Percentiles rank a stretch among this genome's conserved stretches.
These are phyloP conservation scores for Cotesia glomerata DNA, from an alignment of 1,140 invertebrate genomes.

Conservation along the genomic window DNA sequence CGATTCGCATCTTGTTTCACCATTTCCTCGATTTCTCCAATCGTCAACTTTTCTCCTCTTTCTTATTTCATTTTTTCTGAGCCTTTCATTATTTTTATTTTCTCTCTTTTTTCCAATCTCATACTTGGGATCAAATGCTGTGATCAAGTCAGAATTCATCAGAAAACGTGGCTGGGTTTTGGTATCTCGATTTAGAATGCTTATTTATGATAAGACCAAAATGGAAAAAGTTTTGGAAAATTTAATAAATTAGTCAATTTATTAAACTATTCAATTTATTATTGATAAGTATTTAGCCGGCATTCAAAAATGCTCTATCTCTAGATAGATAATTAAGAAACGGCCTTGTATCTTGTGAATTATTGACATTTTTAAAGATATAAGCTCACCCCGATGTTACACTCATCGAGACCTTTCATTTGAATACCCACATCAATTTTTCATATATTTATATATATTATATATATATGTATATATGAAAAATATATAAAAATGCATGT, in stretches of 20 bases:
- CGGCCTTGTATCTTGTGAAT: too few species aligned
- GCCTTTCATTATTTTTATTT: background rate
- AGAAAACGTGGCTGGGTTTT: constrained; percentile 15
- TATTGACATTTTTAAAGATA: too few species aligned
- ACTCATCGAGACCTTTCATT: too few species aligned
- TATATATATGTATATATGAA: too few species aligned
- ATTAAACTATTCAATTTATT: too few species aligned
- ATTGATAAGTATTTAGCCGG: too few species aligned
- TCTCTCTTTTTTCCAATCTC: background rate
- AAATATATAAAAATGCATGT: too few species aligned
- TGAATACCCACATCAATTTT: too few species aligned
- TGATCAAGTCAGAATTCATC: constrained; percentile 13
- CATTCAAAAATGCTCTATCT: too few species aligned
- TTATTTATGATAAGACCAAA: background rate
- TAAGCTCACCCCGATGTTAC: too few species aligned
- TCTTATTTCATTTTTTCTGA: background rate
- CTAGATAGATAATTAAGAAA: too few species aligned
- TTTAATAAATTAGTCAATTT: background rate
- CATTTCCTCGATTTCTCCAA: constrained; percentile 18
- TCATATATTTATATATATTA: too few species aligned
- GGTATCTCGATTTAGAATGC: constrained; percentile 5
- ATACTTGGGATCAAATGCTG: background rate
- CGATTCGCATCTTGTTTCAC: constrained; percentile 35
- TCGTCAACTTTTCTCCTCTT: constrained; percentile 7
- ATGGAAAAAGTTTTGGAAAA: background rate